Conservation (phyloP, 2,888 invertebrate species). For the Lymantria dispar region DNA sequence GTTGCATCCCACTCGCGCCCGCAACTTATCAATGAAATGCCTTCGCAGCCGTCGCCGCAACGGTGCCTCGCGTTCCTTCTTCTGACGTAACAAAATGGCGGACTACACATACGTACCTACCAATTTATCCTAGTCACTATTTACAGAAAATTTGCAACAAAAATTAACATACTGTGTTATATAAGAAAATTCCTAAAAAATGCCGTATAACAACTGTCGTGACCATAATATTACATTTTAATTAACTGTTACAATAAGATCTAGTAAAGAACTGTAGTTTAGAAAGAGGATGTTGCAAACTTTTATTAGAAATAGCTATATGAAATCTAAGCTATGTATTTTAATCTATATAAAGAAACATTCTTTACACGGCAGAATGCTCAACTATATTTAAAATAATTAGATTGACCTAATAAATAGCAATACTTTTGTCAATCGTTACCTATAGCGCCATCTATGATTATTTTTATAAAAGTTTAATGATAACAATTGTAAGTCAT, state of each 20-base stretch:
- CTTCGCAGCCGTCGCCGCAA: conserved; percentile 54
- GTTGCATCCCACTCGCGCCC: conserved; percentile 68
- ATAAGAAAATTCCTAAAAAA: conserved; percentile 33
- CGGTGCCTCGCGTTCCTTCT: conserved; percentile 70
- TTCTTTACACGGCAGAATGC: no score
- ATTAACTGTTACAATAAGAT: conserved; percentile 32
- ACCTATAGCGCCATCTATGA: conserved; percentile 22
- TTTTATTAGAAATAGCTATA: no score
- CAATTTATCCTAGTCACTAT: conserved; percentile 38
- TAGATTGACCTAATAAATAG: no score
- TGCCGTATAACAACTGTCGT: conserved; percentile 31
- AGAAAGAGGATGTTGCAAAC: no score
- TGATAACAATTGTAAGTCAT: not conserved
- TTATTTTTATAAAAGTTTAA: not conserved
- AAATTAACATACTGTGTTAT: conserved; percentile 23
- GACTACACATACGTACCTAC: conserved; percentile 44
- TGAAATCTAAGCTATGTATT: no score
- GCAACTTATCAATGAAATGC: conserved; percentile 78
- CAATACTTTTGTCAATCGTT: conserved; percentile 7
- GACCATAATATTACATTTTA: conserved; percentile 35
- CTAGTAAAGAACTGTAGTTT: no score
- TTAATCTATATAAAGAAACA: no score
- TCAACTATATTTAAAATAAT: no score
- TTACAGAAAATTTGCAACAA: conserved; percentile 25
- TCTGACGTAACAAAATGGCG: conserved; percentile 77